Base-by-base conservation (phyloP, 2,797 vertebrate genomes). In the Ispidina picta region DNA sequence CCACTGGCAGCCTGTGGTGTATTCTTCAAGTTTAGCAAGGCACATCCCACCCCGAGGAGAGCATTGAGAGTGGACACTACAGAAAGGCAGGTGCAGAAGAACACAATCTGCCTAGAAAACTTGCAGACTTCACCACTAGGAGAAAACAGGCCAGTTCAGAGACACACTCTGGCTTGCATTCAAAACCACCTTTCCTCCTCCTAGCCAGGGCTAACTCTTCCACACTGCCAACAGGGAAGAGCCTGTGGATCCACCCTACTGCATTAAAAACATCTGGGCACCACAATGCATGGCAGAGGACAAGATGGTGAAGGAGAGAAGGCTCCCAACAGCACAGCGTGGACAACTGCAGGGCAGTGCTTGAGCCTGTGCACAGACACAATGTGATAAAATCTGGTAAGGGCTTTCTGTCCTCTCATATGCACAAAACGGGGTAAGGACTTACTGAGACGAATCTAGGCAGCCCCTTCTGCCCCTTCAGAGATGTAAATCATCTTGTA, bases 141-240 rank as follows among this genome's bases (percentile, higher is more conserved):
- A 71, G n/a, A 83, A 80, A 85, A 70, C 44, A 71, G 51, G 2
- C 8, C 71, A 49, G 12, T 15, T n/a, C 28, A 66, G n/a, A 20
- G 59, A 44, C 41, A 39, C 54, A 60, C 49, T 29, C 49, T 54
- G 69, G n/a, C n/a, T 37, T 83, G 25, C n/a, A 74, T 29, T 58
- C 60, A 6, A 11, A 19, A 19, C 8, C 3, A 55, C 25, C 23
- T 46, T 69, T 69, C 37, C 15, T 83, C 14, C 31, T 69, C 37
- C 55, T 3, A 1, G 7, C 59, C 0, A 1, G 28, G 6, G 52
- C 17, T 2, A 1, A 12, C 63, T 79, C 49, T 83, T 63, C 77
- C 31, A 62, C 16, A 11, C 9, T 15, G 33, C 35, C 59, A 10
- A n/a, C 8, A 81, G 35, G 21, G 41, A 72, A 51, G 18, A 83